Percentiles rank a stretch among this genome's conserved stretches.
phyloP scores from a whole-genome alignment of 2,797 vertebrate genomes.

The Acestrorhynchus altus region DNA sequence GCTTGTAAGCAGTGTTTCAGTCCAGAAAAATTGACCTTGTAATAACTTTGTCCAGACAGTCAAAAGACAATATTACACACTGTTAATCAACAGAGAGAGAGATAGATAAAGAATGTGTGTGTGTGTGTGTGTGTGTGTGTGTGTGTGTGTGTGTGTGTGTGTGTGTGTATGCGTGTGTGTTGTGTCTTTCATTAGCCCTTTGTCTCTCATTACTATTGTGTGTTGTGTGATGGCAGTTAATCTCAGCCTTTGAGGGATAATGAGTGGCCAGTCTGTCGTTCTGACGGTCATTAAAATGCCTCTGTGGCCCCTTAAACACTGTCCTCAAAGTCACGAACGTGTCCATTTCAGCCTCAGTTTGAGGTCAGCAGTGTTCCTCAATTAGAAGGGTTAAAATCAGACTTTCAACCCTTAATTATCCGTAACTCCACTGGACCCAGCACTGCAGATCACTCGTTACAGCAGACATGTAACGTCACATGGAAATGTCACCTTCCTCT shows the following conservation, averaged over 20 bases:
- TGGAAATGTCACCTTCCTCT: too few relatives aligned
- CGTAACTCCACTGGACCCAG: too few relatives aligned
- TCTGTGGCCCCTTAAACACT: not conserved
- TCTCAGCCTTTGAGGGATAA: conserved; percentile 29
- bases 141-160: not conserved
- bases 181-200: conserved; percentile 6
- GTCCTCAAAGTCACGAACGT: not conserved
- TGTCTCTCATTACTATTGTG: conserved; percentile 7
- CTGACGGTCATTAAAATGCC: not conserved
- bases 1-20: too few relatives aligned
- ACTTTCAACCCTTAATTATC: too few relatives aligned
- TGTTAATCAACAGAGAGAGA: not conserved
- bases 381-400: too few relatives aligned
- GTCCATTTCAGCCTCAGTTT: not conserved
- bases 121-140: too few relatives aligned
- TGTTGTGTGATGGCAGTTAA: not conserved
- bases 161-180: too few relatives aligned
- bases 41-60: not conserved
- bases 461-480: too few relatives aligned
- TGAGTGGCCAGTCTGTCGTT: not conserved
- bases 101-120: not conserved
- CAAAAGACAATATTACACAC: not conserved
- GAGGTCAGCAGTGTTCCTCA: not conserved
- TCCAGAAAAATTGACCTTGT: too few relatives aligned
- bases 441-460: too few relatives aligned